Evolutionary conservation across 1,140 invertebrate genomes (phyloP).

Genomic region (Apolygus lucorum): DNA sequence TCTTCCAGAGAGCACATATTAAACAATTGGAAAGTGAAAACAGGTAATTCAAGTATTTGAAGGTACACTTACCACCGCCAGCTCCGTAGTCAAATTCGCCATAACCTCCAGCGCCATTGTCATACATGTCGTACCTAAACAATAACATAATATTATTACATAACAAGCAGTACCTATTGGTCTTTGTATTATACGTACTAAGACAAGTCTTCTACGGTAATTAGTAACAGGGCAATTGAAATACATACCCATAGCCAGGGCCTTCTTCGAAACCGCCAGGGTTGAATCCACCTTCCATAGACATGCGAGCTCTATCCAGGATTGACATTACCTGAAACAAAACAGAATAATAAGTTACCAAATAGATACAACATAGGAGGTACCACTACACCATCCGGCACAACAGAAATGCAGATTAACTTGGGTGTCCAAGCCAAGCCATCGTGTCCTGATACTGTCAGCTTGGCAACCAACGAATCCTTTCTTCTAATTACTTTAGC

Average conservation of each 20-base stretch:
- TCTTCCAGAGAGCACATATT: too few species aligned
- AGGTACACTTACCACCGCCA: conserved; percentile 2
- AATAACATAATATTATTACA: conserved; percentile 8
- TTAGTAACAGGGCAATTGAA: too few species aligned
- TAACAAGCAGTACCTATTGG: conserved; percentile 5
- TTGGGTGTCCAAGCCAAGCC: conserved; percentile 36
- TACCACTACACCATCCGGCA: conserved; percentile 32
- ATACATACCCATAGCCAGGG: conserved; percentile 23
- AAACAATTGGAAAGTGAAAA: too few species aligned
- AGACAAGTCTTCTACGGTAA: not conserved
- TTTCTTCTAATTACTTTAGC: too few species aligned
- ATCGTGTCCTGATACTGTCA: not conserved
- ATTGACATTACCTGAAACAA: conserved; percentile 56
- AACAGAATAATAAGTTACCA: conserved; percentile 42
- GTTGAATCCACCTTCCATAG: conserved; percentile 52
- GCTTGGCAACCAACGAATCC: too few species aligned
- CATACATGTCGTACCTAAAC: not conserved
- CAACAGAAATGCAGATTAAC: conserved; percentile 39
- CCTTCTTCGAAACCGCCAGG: conserved; percentile 38
- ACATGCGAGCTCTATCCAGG: conserved; percentile 64
- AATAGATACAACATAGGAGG: conserved; percentile 39
- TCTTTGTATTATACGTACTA: too few species aligned
- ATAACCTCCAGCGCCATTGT: conserved; percentile 5
- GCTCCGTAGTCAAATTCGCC: conserved; percentile 1
- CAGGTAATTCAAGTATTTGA: too few species aligned